A percentile compares a stretch with the other conserved stretches of the same genome.
phyloP scores from a whole-genome alignment of 2,797 vertebrate genomes.

The Lagorchestes hirsutus region DNA sequence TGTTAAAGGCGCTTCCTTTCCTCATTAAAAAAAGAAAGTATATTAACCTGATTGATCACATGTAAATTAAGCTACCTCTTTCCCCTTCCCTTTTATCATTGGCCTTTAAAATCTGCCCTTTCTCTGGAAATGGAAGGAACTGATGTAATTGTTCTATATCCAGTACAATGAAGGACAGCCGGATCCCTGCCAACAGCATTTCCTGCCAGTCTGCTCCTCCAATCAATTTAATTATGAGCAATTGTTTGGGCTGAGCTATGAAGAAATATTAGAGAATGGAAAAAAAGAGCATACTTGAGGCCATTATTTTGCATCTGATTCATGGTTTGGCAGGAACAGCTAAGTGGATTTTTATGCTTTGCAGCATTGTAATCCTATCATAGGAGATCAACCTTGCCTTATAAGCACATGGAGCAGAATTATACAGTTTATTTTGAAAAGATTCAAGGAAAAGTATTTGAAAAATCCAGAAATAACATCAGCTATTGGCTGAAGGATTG shows the following conservation, averaged over 20 bases:
- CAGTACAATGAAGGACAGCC: conserved; percentile 83
- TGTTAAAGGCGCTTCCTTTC: conserved; percentile 39
- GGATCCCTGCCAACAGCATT: conserved; percentile 83
- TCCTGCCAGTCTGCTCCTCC: conserved; percentile 88
- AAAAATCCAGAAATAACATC: conserved; percentile 85
- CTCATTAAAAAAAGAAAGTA: conserved; percentile 66
- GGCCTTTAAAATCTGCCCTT: conserved; percentile 55
- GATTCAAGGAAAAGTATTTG: conserved; percentile 84
- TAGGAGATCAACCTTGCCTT: conserved; percentile 86
- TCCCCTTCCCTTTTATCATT: conserved; percentile 61
- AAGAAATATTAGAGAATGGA: conserved; percentile 91
- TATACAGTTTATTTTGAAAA: conserved; percentile 86
- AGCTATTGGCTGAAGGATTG: conserved; percentile 78
- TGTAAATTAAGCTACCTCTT: conserved; percentile 70
- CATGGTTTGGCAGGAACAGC: conserved; percentile 87
- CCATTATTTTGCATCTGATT: conserved; percentile 87
- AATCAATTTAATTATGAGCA: conserved; percentile 88
- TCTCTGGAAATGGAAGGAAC: conserved; percentile 83
- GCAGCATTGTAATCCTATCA: conserved; percentile 83
- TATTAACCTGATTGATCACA: conserved; percentile 61
- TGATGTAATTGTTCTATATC: conserved; percentile 86
- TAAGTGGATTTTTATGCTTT: conserved; percentile 87
- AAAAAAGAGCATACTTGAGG: conserved; percentile 87
- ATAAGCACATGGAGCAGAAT: conserved; percentile 88
- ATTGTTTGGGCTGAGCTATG: conserved; percentile 88